Evolutionary conservation across 2,797 vertebrate genomes (phyloP).

Genomic region (Sebastes melanostomus): DNA sequence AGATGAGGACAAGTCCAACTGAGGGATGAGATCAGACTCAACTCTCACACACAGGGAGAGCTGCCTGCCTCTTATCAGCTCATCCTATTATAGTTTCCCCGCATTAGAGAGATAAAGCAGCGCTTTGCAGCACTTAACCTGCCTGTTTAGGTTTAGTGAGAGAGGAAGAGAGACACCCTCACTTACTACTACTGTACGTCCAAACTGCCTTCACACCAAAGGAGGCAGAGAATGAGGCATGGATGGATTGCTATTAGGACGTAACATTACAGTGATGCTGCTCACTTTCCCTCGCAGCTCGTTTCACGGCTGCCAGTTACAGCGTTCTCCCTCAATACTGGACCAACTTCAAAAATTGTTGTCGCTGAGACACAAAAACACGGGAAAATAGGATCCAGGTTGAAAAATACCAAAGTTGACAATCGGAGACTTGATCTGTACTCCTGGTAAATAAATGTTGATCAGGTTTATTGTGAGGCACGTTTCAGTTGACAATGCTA

Average conservation of each 20-base stretch:
- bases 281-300: too few species aligned
- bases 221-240: not conserved
- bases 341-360: too few species aligned
- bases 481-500: not conserved
- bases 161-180: constrained; percentile 21
- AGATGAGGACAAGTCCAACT: not conserved
- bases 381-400: too few species aligned
- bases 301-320: too few species aligned
- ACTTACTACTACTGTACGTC: not conserved
- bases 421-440: not conserved
- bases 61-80: constrained; percentile 22
- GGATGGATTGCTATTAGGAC: too few species aligned
- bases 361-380: too few species aligned
- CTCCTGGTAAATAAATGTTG: not conserved
- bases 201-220: not conserved
- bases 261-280: too few species aligned
- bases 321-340: too few species aligned
- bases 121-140: constrained; percentile 56
- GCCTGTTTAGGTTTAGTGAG: constrained; percentile 41
- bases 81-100: constrained; percentile 41
- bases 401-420: too few species aligned
- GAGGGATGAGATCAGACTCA: not conserved
- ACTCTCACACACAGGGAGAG: not conserved
- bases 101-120: constrained; percentile 41
- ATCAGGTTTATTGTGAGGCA: not conserved